A percentile compares a stretch with the other conserved stretches of the same genome.
These are phyloP conservation scores for Plutomurus gul DNA, from an alignment of 1,140 invertebrate genomes.

Conservation along the genomic window DNA sequence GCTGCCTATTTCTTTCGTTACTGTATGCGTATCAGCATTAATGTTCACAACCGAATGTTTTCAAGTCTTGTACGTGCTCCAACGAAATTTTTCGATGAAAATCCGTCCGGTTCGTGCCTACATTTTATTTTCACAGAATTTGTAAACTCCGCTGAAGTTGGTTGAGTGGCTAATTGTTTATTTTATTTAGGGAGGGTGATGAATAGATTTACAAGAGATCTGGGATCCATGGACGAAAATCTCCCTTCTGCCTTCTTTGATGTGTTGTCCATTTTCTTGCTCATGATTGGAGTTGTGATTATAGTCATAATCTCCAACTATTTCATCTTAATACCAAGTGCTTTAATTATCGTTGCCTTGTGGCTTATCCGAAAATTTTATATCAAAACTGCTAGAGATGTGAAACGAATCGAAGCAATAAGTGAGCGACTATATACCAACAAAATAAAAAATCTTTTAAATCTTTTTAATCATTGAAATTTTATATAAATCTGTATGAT, in stretches of 20 bases:
- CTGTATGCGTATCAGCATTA: slow-evolving; percentile 77
- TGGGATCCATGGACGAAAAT: slow-evolving; percentile 82
- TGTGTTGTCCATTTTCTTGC: slow-evolving; percentile 57
- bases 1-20: slow-evolving; percentile 78
- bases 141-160: no score
- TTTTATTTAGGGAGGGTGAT: slow-evolving; percentile 66
- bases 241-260: slow-evolving; percentile 78
- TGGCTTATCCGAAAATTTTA: slow-evolving; percentile 55
- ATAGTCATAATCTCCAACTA: slow-evolving; percentile 62
- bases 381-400: slow-evolving; percentile 43
- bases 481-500: not conserved
- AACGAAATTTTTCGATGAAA: slow-evolving; percentile 87
- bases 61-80: slow-evolving; percentile 75
- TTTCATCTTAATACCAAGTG: slow-evolving; percentile 64
- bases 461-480: not conserved
- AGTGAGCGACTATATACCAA: not conserved
- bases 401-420: slow-evolving; percentile 46
- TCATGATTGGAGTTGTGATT: slow-evolving; percentile 30
- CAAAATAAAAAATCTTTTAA: not conserved
- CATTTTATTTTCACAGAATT: no score
- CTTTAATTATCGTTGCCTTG: slow-evolving; percentile 63
- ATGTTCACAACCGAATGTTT: slow-evolving; percentile 77
- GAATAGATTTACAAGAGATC: slow-evolving; percentile 77
- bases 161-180: no score
- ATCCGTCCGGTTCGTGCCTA: slow-evolving; percentile 64